phyloP scores from a whole-genome alignment of 1,140 invertebrate species.

The Neotoxoptera formosana region DNA sequence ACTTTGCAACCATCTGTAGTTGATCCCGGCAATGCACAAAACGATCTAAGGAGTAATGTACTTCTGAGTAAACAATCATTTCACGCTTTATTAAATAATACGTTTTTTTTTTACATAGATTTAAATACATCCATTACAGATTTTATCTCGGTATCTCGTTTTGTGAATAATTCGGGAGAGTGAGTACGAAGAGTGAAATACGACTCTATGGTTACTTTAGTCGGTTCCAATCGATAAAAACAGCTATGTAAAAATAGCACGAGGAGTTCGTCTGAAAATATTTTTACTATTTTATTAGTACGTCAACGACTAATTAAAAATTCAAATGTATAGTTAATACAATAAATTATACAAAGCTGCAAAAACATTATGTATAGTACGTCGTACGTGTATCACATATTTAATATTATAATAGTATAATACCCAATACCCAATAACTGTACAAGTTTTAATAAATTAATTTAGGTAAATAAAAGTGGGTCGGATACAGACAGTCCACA shows the following conservation, averaged over 20 bases:
- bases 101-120: constrained; percentile 40
- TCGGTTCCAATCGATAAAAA: constrained; percentile 60
- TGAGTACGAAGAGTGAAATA: constrained; percentile 61
- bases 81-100: neutral
- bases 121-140: constrained; percentile 40
- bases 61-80: neutral
- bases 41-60: neutral
- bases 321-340: neutral
- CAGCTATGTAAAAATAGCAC: constrained; percentile 61
- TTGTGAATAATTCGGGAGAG: constrained; percentile 61
- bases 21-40: constrained; percentile 14
- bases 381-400: neutral
- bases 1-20: constrained; percentile 32
- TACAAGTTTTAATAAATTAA: neutral
- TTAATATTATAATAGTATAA: neutral
- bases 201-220: constrained; percentile 60
- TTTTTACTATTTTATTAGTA: neutral
- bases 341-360: neutral
- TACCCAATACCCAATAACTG: neutral
- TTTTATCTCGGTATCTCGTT: constrained; percentile 59
- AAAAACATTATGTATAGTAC: neutral
- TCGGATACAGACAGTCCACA: neutral
- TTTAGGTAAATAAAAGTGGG: neutral
- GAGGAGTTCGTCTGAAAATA: constrained; percentile 66
- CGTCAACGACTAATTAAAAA: neutral